phyloP scores from a whole-genome alignment of 2,797 vertebrate genomes.

The Picus viridis region DNA sequence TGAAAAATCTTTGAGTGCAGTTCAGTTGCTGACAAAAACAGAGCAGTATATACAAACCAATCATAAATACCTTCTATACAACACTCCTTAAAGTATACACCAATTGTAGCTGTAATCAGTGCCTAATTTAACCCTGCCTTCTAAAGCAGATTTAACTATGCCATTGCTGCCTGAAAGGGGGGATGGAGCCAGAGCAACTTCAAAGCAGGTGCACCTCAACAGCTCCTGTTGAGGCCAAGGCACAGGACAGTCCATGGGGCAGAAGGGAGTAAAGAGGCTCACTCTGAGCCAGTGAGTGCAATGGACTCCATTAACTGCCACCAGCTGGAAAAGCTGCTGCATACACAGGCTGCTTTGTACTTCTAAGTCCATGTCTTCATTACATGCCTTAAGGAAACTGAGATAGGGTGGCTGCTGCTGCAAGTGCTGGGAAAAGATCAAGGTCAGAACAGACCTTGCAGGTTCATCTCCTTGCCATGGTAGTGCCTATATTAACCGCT shows the following conservation, averaged over 20 bases:
- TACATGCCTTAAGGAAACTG: neutral
- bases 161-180: neutral
- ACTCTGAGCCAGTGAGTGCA: neutral
- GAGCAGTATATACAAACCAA: neutral
- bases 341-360: neutral
- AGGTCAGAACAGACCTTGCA: neutral
- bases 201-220: neutral
- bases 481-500: conserved; percentile 89
- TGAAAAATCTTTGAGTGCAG: neutral
- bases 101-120: neutral
- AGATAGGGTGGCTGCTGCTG: neutral
- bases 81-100: neutral
- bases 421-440: neutral
- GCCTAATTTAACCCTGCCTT: neutral
- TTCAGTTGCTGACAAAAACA: neutral
- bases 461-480: neutral
- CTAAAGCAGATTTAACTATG: neutral
- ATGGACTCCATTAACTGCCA: neutral
- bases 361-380: neutral
- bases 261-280: neutral
- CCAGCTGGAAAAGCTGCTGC: neutral
- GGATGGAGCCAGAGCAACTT: neutral
- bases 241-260: neutral
- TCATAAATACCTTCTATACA: neutral
- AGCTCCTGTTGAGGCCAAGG: accelerated